Conservation (phyloP, 2,888 invertebrate species). For the Disparrhopalites patrizii region DNA sequence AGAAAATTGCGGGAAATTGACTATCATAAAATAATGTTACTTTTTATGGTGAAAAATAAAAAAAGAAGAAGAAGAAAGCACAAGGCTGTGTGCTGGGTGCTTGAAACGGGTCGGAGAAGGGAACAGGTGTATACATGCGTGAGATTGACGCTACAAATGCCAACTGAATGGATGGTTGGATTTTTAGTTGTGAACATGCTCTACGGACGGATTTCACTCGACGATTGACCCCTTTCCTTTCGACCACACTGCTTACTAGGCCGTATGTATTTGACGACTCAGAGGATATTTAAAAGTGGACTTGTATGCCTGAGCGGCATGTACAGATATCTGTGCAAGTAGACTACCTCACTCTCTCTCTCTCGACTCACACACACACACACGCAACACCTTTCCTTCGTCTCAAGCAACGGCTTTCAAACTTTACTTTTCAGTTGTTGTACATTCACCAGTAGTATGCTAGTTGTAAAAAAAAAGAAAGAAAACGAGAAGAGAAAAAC, state of each 20-base stretch:
- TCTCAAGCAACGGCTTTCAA: no score
- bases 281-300: slow-evolving; percentile 11
- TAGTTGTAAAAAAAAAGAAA: no score
- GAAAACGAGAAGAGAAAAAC: slow-evolving; percentile 8
- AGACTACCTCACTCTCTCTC: slow-evolving; percentile 8
- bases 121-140: slow-evolving; percentile 6
- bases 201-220: slow-evolving; percentile 29
- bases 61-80: no score
- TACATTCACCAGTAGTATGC: no score
- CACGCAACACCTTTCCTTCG: no score
- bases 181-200: slow-evolving; percentile 3
- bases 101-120: no score
- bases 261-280: not conserved
- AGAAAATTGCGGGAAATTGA: no score
- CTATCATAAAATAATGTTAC: no score
- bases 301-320: slow-evolving; percentile 10
- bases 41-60: no score
- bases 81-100: no score
- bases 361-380: slow-evolving; percentile 1
- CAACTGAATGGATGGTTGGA: slow-evolving; percentile 13
- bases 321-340: not conserved
- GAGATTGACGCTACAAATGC: slow-evolving; percentile 6
- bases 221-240: slow-evolving; percentile 30
- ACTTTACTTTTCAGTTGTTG: no score
- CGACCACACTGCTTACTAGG: slow-evolving; percentile 10